Evolutionary conservation across 2,113 vertebrate genomes (phyloP), one percentile per base, ranked within the genome.

Genomic region (Amblyornis subalaris): DNA sequence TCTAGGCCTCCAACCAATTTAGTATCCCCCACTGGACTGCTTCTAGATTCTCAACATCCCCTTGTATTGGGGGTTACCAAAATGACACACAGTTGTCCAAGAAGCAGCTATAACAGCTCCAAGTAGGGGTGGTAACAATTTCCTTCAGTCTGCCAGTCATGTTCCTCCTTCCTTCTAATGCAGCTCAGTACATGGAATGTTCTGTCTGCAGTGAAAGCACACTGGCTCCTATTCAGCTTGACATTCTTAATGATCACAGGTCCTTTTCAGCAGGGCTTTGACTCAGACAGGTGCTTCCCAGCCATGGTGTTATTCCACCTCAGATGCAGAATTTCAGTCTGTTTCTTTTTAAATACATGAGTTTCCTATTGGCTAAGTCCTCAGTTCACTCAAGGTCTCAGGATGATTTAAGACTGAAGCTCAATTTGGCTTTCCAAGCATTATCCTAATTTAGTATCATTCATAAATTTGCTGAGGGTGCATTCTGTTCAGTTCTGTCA

Each of bases 171-270:
- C 12, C 44, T 83, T 55, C 35, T 48, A 50, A 60, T 0, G 5
- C 12, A 72, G 33, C 17, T 36, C 22, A 53, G 18, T 14, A 45
- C 4, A 22, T 0, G 0, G 13, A 0, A 2, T 48, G 51, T 45
- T 75, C 48, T 69, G 38, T 38, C 64, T 51, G n/a, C 77, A 60
- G 45, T 15, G 44, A 76, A 57, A 88, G 28, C 36, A 53, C 20
- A 57, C 33, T 47, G 36, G 40, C 45, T 84, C 24, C 33, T 65
- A 33, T 20, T 65, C 60, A 73, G 29, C 9, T 40, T 55, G 24
- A 84, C 26, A 42, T 55, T 60, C 48, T 22, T 64, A 72, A 76
- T 29, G 33, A 73, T 25, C 4, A 2, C 36, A 70, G 35, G 26
- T 33, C 15, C 40, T 87, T 89, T 86, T 61, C 54, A 91, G 35